These are phyloP conservation scores for Drosophila sucinea DNA, from an alignment of 1,140 invertebrate species.

Conservation along the genomic window DNA sequence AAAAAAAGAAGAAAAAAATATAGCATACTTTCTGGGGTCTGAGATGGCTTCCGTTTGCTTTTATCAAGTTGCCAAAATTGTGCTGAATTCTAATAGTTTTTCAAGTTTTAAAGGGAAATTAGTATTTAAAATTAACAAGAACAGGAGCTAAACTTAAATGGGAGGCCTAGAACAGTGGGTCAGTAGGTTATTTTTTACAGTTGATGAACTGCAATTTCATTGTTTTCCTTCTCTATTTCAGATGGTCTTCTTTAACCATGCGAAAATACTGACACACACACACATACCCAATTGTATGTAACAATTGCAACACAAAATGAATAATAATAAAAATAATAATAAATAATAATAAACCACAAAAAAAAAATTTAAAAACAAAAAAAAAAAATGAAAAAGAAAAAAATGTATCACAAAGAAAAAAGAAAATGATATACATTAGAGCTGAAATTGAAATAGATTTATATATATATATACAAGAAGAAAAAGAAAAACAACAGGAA, in stretches of 20 bases:
- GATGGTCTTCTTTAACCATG: conserved; percentile 54
- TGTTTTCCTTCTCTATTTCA: conserved; percentile 45
- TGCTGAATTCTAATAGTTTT: too few species aligned
- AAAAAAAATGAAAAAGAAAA: conserved; percentile 57
- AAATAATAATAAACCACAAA: conserved; percentile 28
- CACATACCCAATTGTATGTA: conserved; percentile 33
- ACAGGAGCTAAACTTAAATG: too few species aligned
- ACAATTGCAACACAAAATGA: conserved; percentile 49
- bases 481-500: conserved; percentile 10
- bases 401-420: conserved; percentile 50
- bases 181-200: too few species aligned
- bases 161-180: too few species aligned
- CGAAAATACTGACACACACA: conserved; percentile 51
- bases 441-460: conserved; percentile 74
- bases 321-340: conserved; percentile 43
- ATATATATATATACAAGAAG: conserved; percentile 57
- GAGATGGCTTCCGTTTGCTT: too few species aligned
- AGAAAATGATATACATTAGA: conserved; percentile 57
- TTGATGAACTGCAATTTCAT: not conserved
- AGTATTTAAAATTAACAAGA: too few species aligned
- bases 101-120: too few species aligned
- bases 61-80: too few species aligned
- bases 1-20: too few species aligned
- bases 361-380: conserved; percentile 50
- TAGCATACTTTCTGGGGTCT: too few species aligned